Percentiles rank a stretch among this genome's conserved stretches.
Evolutionary conservation across 2,113 vertebrate genomes (phyloP).

Genomic region (Climacteris rufus): DNA sequence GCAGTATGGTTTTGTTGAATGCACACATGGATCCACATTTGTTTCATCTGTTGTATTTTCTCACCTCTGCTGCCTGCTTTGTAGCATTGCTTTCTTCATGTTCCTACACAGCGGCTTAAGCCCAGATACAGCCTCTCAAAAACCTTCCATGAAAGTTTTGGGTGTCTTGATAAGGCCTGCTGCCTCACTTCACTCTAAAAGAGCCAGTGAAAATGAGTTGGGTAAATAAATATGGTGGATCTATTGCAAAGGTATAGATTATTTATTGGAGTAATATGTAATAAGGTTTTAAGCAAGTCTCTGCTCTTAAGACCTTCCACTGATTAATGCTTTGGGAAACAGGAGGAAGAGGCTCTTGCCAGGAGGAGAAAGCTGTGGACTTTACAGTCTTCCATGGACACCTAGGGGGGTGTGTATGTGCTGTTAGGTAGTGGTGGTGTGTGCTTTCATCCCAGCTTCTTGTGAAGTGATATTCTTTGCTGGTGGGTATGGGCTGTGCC

Average conservation of each 20-base stretch:
- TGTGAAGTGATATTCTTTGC: accelerated
- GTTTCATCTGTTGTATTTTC: neutral
- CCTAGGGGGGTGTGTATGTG: neutral
- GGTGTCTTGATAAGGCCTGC: neutral
- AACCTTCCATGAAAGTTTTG: neutral
- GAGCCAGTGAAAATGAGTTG: neutral
- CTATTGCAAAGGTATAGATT: neutral
- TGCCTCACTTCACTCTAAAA: neutral
- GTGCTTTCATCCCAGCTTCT: neutral
- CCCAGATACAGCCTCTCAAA: neutral
- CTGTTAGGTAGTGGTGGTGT: neutral
- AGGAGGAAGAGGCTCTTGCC: neutral
- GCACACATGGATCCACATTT: neutral
- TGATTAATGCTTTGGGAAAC: neutral
- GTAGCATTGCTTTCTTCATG: neutral
- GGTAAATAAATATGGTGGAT: neutral
- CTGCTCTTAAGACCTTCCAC: neutral
- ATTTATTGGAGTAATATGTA: neutral
- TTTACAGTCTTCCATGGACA: neutral
- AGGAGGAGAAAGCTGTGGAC: neutral
- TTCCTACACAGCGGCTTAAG: neutral
- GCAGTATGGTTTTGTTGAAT: neutral
- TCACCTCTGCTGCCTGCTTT: neutral
- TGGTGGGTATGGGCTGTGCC: neutral
- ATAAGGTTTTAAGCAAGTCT: neutral